These are phyloP conservation scores for Steromphala cineraria DNA, from an alignment of 2,888 invertebrate species.

Conservation along the genomic window DNA sequence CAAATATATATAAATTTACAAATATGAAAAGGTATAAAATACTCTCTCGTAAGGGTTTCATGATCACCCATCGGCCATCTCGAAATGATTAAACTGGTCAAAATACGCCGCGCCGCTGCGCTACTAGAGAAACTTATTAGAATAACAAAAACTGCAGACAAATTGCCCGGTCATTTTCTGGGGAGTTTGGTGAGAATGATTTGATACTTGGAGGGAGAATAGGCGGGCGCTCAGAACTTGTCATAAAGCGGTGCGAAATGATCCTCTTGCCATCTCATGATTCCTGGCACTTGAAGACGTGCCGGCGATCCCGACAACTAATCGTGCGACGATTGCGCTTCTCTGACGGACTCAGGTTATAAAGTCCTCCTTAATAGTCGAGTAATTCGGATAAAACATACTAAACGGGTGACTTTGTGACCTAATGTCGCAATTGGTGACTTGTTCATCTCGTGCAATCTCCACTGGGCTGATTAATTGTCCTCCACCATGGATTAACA, in stretches of 20 bases:
- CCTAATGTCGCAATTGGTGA: constrained; percentile 4
- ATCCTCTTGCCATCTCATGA: neutral
- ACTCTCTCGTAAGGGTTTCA: neutral
- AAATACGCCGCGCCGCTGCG: neutral
- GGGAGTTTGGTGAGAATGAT: neutral
- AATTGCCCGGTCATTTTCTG: neutral
- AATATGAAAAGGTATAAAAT: constrained; percentile 15
- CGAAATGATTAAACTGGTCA: constrained; percentile 2
- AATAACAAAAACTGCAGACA: constrained; percentile 10
- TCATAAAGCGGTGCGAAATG: constrained; percentile 1
- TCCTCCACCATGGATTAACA: neutral
- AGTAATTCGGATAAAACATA: constrained; percentile 21
- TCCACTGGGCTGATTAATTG: constrained; percentile 20
- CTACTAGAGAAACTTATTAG: constrained; percentile 3
- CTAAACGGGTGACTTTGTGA: constrained; percentile 17
- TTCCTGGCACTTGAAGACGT: neutral
- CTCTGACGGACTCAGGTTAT: constrained; percentile 1
- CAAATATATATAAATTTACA: too few relatives aligned
- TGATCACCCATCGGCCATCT: neutral
- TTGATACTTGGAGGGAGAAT: neutral
- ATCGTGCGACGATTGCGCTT: constrained; percentile 5
- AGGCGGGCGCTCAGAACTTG: neutral
- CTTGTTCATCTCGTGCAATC: constrained; percentile 1
- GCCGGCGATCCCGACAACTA: neutral
- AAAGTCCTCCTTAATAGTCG: constrained; percentile 12